phyloP scores from a whole-genome alignment of 2,113 vertebrate genomes.

The Jacana jacana region DNA sequence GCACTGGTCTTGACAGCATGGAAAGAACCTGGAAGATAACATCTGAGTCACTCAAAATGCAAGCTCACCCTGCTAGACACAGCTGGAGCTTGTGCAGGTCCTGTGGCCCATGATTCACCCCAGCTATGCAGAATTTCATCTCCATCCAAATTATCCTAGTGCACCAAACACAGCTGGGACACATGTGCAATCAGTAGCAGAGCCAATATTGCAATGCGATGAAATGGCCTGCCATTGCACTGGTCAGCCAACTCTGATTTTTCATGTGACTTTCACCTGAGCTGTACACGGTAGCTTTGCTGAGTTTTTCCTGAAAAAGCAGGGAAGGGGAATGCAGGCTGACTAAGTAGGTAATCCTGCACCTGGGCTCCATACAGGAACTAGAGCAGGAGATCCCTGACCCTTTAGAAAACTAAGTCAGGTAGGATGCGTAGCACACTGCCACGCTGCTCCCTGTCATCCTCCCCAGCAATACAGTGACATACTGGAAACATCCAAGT shows the following conservation, averaged over 20 bases:
- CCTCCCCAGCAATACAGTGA: background rate
- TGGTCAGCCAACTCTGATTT: background rate
- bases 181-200: background rate
- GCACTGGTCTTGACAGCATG: background rate
- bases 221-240: background rate
- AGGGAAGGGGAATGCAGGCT: background rate
- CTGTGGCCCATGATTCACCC: conserved; percentile 18
- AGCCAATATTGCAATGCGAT: background rate
- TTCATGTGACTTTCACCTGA: background rate
- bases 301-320: background rate
- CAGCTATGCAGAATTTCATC: background rate
- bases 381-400: background rate
- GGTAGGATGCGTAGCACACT: background rate
- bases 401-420: background rate
- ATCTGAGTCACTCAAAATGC: background rate
- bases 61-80: background rate
- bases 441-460: background rate
- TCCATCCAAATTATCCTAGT: conserved; percentile 37
- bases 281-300: background rate
- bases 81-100: background rate
- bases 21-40: background rate
- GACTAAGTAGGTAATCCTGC: background rate
- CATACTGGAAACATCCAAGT: background rate
- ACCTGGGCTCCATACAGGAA: background rate
- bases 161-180: background rate